A percentile compares a stretch with the other conserved stretches of the same genome.
phyloP scores from a whole-genome alignment of 2,888 invertebrate species.

The Halocaridina rubra region DNA sequence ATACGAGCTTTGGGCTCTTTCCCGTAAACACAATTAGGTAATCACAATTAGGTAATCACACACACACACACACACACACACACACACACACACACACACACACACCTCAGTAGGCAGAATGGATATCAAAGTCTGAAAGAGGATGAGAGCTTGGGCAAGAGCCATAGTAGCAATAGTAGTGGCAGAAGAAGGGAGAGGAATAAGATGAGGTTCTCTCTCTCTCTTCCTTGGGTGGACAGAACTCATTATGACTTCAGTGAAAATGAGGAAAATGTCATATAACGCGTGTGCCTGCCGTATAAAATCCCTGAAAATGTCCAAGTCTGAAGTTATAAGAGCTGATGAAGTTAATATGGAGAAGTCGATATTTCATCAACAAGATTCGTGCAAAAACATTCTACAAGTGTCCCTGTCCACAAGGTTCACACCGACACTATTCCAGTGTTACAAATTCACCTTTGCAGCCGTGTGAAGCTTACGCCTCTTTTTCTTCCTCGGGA shows the following conservation, averaged over 20 bases:
- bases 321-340: slow-evolving; percentile 8
- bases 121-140: too few relatives aligned
- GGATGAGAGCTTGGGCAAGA: too few relatives aligned
- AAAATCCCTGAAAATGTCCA: slow-evolving; percentile 16
- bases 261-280: slow-evolving; percentile 6
- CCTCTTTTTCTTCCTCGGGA: neutral
- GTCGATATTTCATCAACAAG: slow-evolving; percentile 47
- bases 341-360: slow-evolving; percentile 51
- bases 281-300: neutral
- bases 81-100: too few relatives aligned
- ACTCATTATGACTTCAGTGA: neutral
- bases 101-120: too few relatives aligned
- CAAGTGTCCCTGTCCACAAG: neutral
- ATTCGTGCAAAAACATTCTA: slow-evolving; percentile 3
- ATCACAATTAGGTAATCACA: too few relatives aligned
- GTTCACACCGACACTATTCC: neutral
- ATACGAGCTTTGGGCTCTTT: too few relatives aligned
- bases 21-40: too few relatives aligned
- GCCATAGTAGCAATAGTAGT: too few relatives aligned
- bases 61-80: too few relatives aligned
- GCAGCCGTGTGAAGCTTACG: neutral
- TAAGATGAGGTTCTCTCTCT: neutral
- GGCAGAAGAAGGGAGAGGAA: neutral
- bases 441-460: neutral
- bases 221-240: neutral